These are phyloP conservation scores for Hozukius guyotensis DNA, from an alignment of 2,797 vertebrate species.

Conservation along the genomic window DNA sequence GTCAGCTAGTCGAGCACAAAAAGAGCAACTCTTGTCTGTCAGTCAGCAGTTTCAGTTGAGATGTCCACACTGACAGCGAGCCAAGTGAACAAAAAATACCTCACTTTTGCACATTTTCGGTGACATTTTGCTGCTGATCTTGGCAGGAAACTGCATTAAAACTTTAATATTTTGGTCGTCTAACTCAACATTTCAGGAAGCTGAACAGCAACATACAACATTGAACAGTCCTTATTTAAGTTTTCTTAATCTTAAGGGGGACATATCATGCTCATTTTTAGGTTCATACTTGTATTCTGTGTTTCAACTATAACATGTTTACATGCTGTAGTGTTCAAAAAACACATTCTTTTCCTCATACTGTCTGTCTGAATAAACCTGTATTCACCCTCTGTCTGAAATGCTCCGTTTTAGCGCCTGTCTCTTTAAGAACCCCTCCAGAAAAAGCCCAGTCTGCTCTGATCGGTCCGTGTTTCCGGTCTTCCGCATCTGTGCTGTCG, in stretches of 20 bases:
- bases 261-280: not conserved
- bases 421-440: no score
- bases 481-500: no score
- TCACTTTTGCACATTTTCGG: not conserved
- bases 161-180: not conserved
- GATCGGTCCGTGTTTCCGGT: no score
- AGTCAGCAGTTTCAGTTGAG: not conserved
- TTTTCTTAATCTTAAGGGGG: not conserved
- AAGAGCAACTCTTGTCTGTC: not conserved
- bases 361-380: no score
- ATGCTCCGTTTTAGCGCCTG: no score
- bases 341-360: no score
- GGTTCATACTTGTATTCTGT: not conserved
- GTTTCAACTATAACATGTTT: no score
- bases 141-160: not conserved
- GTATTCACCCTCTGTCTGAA: no score
- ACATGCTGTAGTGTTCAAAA: no score
- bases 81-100: not conserved
- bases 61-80: not conserved
- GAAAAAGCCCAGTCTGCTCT: no score
- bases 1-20: not conserved
- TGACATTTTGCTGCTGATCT: not conserved
- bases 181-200: not conserved
- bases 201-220: not conserved
- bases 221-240: not conserved